Base-by-base conservation (phyloP, 2,113 vertebrate genomes). In the Pandion haliaetus region DNA sequence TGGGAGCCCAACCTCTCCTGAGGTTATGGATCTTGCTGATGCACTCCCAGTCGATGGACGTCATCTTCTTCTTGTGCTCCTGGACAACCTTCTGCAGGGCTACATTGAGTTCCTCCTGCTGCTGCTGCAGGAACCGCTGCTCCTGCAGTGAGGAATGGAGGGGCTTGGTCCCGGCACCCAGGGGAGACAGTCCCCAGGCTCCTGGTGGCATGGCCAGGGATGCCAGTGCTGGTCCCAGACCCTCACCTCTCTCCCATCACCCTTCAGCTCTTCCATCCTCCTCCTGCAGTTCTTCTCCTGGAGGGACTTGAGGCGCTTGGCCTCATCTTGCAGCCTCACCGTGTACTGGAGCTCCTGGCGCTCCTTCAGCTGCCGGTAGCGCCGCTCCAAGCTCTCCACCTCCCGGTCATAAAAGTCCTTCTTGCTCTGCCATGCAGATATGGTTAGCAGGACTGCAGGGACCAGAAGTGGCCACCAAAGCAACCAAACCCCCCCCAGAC, bases 401-500 rank as follows among this genome's bases (percentile, higher is more conserved):
- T 98, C 98, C 31, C 95, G 89, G 40, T 98, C 98, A 1, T 98
- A 98, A 45, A 98, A 98, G 40, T 96, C 96, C 93, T 98, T 98
- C 96, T 98, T 98, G 70, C 96, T 96, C 98, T 98, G 90, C 66
- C 80, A 7, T 2, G 18, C 4, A 21, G 66, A 49, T 13, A 23
- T 0, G 10, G 69, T 36, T 26, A 61, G 38, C 1, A 1, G 17
- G 65, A 36, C 21, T 32, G 29, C 32, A 52, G 54, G 47, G 73
- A 45, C 38, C 67, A 66, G 13, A n/a, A 47, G 38, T 5, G 17
- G 49, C 42, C 78, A 55, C 34, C 44, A 1, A 73, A 84, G 38
- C 40, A 55, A 57, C 42, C 69, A 38, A 50, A 5, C 18, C 57
- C 15, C 10, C 10, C 26, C 15, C 28, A 31, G 20, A 19, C n/a